phyloP scores from a whole-genome alignment of 2,888 invertebrate species.

The Arge pagana region DNA sequence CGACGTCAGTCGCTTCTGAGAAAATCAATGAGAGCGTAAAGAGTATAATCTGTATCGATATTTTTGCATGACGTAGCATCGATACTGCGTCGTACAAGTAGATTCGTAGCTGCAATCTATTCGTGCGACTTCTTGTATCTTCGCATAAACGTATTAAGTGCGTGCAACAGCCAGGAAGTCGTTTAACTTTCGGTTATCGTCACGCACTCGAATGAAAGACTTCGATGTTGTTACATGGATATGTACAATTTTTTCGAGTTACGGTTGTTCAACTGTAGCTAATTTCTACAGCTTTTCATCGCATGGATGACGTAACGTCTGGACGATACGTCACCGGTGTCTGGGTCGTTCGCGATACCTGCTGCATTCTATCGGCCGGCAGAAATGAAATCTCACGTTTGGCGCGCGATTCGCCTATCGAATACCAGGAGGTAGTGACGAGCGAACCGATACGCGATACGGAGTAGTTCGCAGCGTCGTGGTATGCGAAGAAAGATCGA shows the following conservation, averaged over 20 bases:
- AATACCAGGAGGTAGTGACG: not conserved
- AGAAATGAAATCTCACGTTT: slow-evolving; percentile 2
- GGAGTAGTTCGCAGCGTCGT: not conserved
- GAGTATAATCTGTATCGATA: slow-evolving; percentile 22
- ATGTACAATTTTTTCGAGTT: slow-evolving; percentile 18
- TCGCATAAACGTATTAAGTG: too few species aligned
- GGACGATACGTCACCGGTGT: slow-evolving; percentile 22
- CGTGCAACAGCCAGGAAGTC: too few species aligned
- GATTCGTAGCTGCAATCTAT: too few species aligned
- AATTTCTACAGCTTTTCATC: slow-evolving; percentile 17
- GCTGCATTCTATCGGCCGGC: slow-evolving; percentile 8
- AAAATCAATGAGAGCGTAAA: slow-evolving; percentile 18
- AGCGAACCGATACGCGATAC: not conserved
- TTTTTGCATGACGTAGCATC: slow-evolving; percentile 24
- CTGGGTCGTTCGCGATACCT: slow-evolving; percentile 20
- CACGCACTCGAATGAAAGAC: too few species aligned
- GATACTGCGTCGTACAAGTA: slow-evolving; percentile 21
- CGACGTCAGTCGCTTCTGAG: slow-evolving; percentile 20
- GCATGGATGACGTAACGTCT: slow-evolving; percentile 23
- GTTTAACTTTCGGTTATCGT: too few species aligned
- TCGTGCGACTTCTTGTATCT: too few species aligned
- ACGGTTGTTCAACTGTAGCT: slow-evolving; percentile 20
- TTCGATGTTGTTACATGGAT: too few species aligned
- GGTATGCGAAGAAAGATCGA: not conserved
- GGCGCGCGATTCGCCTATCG: slow-evolving; percentile 8